Evolutionary conservation across 2,888 invertebrate genomes (phyloP).

Genomic region (Tortrix viridana): DNA sequence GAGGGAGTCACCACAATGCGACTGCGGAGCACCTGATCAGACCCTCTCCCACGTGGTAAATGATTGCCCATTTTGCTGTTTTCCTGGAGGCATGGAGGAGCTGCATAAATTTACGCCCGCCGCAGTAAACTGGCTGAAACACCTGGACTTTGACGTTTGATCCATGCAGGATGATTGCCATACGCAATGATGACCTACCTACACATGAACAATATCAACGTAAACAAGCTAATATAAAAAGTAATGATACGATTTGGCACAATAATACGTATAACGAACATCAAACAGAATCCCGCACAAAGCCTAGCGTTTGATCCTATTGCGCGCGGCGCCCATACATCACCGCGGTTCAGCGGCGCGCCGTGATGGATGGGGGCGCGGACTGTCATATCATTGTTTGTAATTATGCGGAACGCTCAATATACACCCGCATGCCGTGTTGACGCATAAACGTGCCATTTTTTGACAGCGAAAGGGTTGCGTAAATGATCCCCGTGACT

Average conservation of each 20-base stretch:
- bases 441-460: constrained; percentile 33
- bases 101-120: too few relatives aligned
- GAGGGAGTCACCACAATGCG: too few relatives aligned
- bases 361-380: constrained; percentile 46
- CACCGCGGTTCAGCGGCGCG: constrained; percentile 42
- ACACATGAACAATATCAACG: not conserved
- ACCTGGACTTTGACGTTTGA: too few relatives aligned
- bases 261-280: constrained; percentile 5
- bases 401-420: constrained; percentile 43
- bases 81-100: too few relatives aligned
- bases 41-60: too few relatives aligned
- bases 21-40: too few relatives aligned
- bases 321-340: constrained; percentile 44
- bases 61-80: too few relatives aligned
- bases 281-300: constrained; percentile 28
- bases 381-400: constrained; percentile 49
- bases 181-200: too few relatives aligned
- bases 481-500: constrained; percentile 15
- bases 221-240: constrained; percentile 1
- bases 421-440: constrained; percentile 29
- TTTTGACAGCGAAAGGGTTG: constrained; percentile 25
- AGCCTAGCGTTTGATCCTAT: constrained; percentile 39
- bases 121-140: too few relatives aligned
- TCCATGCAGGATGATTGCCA: too few relatives aligned
- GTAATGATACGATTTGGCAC: not conserved